These are phyloP conservation scores for Hedychridium roseum DNA, from an alignment of 2,888 invertebrate genomes.

Conservation along the genomic window DNA sequence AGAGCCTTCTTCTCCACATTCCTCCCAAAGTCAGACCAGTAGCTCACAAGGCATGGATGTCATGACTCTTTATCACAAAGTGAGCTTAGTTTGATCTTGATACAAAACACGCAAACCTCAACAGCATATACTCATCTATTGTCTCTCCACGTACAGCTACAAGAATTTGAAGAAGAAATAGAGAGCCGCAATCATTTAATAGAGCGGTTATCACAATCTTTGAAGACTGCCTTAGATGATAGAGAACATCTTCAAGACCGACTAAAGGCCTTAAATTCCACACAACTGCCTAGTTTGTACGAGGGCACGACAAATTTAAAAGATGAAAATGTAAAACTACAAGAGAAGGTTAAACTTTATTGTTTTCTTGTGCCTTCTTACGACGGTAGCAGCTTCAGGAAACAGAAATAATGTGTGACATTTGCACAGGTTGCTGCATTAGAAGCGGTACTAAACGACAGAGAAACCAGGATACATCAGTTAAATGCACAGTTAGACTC, in stretches of 20 bases:
- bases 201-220: constrained; percentile 74
- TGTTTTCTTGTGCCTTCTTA: neutral
- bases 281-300: constrained; percentile 67
- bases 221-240: constrained; percentile 73
- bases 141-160: constrained; percentile 57
- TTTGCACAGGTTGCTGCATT: constrained; percentile 54
- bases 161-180: constrained; percentile 77
- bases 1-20: constrained; percentile 65
- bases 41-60: constrained; percentile 76
- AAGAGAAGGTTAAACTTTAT: constrained; percentile 38
- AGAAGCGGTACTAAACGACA: constrained; percentile 39
- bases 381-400: too few species aligned
- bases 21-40: constrained; percentile 67
- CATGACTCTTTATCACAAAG: constrained; percentile 77
- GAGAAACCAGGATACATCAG: constrained; percentile 38
- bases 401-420: neutral
- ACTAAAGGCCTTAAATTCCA: constrained; percentile 68
- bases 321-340: constrained; percentile 37
- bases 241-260: constrained; percentile 71
- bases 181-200: constrained; percentile 76
- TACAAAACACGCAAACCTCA: neutral
- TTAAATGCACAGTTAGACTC: constrained; percentile 57
- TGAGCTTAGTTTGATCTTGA: constrained; percentile 55
- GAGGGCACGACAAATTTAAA: too few species aligned
- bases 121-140: neutral